Evolutionary conservation across 2,797 vertebrate species (phyloP).

Genomic region (Cephalopachus bancanus): DNA sequence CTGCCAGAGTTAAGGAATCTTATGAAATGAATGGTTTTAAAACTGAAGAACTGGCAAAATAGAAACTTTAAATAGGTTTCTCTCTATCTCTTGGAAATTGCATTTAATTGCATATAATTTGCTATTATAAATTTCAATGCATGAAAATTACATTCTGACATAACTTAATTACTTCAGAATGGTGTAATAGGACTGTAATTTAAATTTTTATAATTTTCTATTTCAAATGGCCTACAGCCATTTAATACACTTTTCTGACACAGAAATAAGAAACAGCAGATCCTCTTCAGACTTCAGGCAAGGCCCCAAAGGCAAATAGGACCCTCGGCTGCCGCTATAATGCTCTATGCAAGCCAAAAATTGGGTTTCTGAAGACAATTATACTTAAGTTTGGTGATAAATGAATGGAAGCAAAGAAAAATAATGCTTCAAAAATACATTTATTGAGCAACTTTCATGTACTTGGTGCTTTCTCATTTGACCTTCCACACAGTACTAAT

Average conservation of each 20-base stretch:
- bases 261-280: neutral
- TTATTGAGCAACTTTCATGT: neutral
- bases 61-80: conserved; percentile 6
- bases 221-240: neutral
- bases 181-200: neutral
- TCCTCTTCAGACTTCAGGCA: neutral
- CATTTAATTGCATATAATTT: conserved; percentile 50
- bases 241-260: conserved; percentile 49
- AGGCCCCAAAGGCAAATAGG: neutral
- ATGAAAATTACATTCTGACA: conserved; percentile 59
- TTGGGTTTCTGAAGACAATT: neutral
- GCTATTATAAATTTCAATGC: conserved; percentile 24
- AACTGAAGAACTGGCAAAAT: neutral
- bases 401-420: neutral
- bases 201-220: neutral
- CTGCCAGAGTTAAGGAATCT: neutral
- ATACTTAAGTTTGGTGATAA: neutral
- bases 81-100: conserved; percentile 26
- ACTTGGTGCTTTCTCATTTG: neutral
- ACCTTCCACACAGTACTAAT: neutral
- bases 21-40: neutral
- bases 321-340: neutral
- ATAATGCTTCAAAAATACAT: neutral
- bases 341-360: neutral
- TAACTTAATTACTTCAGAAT: conserved; percentile 66